Base-by-base conservation (phyloP, 1,140 invertebrate genomes). In the Gonioctena quinquepunctata region DNA sequence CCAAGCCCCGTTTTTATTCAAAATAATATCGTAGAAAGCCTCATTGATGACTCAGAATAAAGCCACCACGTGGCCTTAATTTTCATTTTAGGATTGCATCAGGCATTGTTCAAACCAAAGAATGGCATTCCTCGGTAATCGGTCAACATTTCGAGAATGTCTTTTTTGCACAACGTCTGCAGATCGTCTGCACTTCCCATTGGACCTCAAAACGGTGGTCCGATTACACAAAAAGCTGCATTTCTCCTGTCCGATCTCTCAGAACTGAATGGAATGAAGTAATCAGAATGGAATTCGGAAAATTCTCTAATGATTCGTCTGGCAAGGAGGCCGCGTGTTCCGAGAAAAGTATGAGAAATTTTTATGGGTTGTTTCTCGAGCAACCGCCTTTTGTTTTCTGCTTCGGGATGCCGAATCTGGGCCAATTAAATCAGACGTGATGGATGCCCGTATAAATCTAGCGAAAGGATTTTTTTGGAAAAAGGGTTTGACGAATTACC, bases 201-300 rank as follows among this genome's bases (percentile, higher is more conserved):
- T 42, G 33, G 33, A 4, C 33, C 33, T 42, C 33, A n/a, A 11
- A 42, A 13, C 33, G 33, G 33, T 42, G 33, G 33, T n/a, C 33
- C 16, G 33, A 42, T 42, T 42, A 42, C 16, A 42, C 16, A 42
- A 42, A 42, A 42, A 42, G 11, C 16, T n/a, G n/a, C n/a, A n/a
- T n/a, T n/a, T 11, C 33, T 13, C 16, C 16, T 42, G 11, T 42
- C 33, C 13, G 33, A 42, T 42, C 16, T n/a, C 2, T 13, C 11
- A 11, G 11, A 11, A 13, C 13, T 11, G 33, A 42, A 11, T n/a
- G 11, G 33, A 42, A 42, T 42, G 33, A 23, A 25, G 56, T 16
- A 59, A 59, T 59, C 23, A 13, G 56, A 59, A 25, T 59, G 56
- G 56, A 59, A 59, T 59, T 59, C 26, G 56, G 25, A 59, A 59